Percentiles rank a stretch among this genome's conserved stretches.
Evolutionary conservation across 2,113 vertebrate genomes (phyloP).

Genomic region (Callipepla californica): DNA sequence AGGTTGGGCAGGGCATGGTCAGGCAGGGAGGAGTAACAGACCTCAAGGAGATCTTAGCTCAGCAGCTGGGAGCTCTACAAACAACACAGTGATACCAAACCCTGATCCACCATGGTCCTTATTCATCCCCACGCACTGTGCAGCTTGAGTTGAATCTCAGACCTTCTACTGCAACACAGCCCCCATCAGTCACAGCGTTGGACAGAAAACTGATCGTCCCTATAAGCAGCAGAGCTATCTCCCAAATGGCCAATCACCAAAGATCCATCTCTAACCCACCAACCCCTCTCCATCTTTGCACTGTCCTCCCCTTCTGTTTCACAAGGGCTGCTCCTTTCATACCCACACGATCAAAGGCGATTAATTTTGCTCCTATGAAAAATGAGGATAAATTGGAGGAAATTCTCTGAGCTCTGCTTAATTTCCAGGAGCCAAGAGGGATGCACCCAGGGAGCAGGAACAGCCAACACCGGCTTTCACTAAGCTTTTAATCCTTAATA

Average conservation of each 20-base stretch:
- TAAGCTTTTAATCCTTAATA: not conserved
- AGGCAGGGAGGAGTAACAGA: not conserved
- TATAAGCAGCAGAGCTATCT: not conserved
- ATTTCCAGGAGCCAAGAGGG: not conserved
- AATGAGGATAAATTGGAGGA: not conserved
- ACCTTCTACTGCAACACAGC: not conserved
- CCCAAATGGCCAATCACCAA: not conserved
- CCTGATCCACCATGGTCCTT: not conserved
- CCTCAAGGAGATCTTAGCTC: not conserved
- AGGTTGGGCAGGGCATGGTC: not conserved
- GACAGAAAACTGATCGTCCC: not conserved
- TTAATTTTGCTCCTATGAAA: not conserved
- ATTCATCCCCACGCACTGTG: not conserved
- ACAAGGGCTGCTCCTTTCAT: not conserved
- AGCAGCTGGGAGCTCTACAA: not conserved
- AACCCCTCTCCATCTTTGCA: not conserved
- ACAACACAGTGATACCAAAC: not conserved
- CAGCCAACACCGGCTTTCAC: not conserved
- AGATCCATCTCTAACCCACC: not conserved
- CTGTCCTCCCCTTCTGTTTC: not conserved
- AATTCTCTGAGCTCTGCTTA: not conserved
- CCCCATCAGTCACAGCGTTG: not conserved
- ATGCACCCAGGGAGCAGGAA: not conserved
- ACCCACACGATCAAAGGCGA: not conserved
- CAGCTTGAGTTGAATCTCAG: not conserved